Conservation (phyloP, 2,888 invertebrate species). For the Cheilosia urbana region DNA sequence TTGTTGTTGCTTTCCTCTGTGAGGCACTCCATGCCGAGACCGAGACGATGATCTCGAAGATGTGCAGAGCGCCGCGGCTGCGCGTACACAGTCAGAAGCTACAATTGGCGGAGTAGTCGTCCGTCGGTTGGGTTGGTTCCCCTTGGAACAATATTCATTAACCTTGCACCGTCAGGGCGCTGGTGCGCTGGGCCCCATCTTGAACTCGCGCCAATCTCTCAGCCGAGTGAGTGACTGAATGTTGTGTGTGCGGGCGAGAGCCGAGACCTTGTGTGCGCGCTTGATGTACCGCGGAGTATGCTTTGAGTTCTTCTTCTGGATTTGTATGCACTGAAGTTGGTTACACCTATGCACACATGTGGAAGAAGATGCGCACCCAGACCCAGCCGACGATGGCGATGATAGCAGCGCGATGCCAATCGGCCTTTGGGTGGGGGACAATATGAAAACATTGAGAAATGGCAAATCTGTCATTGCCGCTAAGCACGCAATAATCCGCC, state of each 20-base stretch:
- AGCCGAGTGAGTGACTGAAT: conserved; percentile 43
- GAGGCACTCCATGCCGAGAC: conserved; percentile 18
- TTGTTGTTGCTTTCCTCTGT: neutral
- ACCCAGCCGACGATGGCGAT: conserved; percentile 35
- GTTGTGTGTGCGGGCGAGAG: conserved; percentile 27
- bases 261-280: conserved; percentile 39
- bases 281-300: conserved; percentile 49
- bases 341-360: conserved; percentile 28
- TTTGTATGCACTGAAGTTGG: conserved; percentile 25
- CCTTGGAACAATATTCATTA: conserved; percentile 73
- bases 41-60: conserved; percentile 28
- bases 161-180: conserved; percentile 50
- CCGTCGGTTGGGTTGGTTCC: conserved; percentile 39
- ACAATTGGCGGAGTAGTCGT: conserved; percentile 53
- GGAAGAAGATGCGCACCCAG: conserved; percentile 29
- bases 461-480: conserved; percentile 76
- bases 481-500: conserved; percentile 73
- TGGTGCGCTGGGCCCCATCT: conserved; percentile 40
- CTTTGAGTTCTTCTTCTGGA: neutral
- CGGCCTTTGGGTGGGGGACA: conserved; percentile 44
- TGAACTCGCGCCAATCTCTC: conserved; percentile 50
- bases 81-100: conserved; percentile 64
- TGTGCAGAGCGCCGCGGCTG: conserved; percentile 50
- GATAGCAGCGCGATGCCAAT: conserved; percentile 41
- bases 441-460: conserved; percentile 76